Evolutionary conservation across 92 coral and sea anemone species (phyloP), one percentile per base, ranked within the genome.

Genomic region (Epizoanthus ramosus): DNA sequence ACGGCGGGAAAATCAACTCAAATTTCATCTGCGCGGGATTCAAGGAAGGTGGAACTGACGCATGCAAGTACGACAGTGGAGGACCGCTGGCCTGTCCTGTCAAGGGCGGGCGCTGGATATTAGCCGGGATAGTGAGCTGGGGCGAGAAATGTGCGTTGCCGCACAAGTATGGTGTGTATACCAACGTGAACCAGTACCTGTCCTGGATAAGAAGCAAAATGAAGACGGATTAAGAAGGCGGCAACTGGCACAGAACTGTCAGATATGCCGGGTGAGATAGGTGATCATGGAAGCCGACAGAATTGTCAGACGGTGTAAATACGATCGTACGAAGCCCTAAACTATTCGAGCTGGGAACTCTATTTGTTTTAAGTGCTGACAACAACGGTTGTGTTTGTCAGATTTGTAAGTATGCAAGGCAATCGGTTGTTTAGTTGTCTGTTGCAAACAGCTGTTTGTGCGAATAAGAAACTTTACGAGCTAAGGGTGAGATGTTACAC

Each of bases 111-210:
- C 85, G 92, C 22, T 97, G 99, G 99, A 72, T 90, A 52, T 84
- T 97, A 75, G 94, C 99, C 33, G 99, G 99, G 10, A 97, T 97
- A 23, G 92, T 97, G 54, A 97, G 98, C 84, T 97, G 99, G 99
- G 90, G 97, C 35, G 94, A 88, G 79, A 88, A 84, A 72, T 97
- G 99, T 71, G 99, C 92, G 0, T 66, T 92, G 68, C 99, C 99
- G 7, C 83, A 88, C 87, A 97, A 97, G 80, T 97, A 97, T 79
- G 99, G 99, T 50, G 98, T 97, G 72, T 97, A 97, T 89, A 90
- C 98, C 45, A 97, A 97, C 71, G 98, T 97, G 13, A 68, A 89
- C 85, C 85, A 79, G 85, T 90, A 86, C 23, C 87, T 84, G 17
- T 91, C 88, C 47, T 97, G 99, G 99, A 94, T 94, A 79, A 80